Conservation (phyloP, 2,113 vertebrate genomes). For the Gallinago jamesoni region DNA sequence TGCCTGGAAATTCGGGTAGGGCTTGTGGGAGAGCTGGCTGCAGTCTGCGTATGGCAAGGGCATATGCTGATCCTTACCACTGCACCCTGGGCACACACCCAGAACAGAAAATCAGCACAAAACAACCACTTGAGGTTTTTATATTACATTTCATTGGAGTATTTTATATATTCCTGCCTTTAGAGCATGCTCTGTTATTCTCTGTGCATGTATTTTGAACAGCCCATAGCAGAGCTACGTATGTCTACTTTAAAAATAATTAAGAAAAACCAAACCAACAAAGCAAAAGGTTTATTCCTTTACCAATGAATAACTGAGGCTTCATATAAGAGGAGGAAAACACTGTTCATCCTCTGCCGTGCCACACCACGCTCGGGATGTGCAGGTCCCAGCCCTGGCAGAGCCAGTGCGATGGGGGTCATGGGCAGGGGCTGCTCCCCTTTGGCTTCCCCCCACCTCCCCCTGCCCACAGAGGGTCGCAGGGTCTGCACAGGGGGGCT, state of each 20-base stretch:
- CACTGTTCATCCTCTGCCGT: rapidly evolving
- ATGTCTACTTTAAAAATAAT: neutral
- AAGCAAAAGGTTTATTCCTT: neutral
- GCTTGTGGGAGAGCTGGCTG: rapidly evolving
- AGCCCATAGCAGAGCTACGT: neutral
- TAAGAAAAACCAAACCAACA: neutral
- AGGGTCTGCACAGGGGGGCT: rapidly evolving
- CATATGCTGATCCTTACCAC: rapidly evolving
- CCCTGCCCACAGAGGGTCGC: neutral
- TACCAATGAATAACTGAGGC: neutral
- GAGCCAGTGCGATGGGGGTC: no score
- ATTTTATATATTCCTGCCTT: neutral
- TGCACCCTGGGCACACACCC: rapidly evolving
- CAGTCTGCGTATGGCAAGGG: rapidly evolving
- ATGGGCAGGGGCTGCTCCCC: neutral
- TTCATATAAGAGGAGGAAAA: neutral
- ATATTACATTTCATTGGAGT: no score
- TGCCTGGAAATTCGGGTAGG: neutral
- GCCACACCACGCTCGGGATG: rapidly evolving
- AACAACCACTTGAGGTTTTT: neutral
- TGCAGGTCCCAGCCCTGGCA: neutral
- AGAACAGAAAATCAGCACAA: neutral
- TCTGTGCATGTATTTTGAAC: neutral
- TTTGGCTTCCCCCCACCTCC: neutral
- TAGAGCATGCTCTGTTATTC: neutral